These are phyloP conservation scores for Lagodon rhomboides DNA, from an alignment of 2,797 vertebrate species.

Conservation along the genomic window DNA sequence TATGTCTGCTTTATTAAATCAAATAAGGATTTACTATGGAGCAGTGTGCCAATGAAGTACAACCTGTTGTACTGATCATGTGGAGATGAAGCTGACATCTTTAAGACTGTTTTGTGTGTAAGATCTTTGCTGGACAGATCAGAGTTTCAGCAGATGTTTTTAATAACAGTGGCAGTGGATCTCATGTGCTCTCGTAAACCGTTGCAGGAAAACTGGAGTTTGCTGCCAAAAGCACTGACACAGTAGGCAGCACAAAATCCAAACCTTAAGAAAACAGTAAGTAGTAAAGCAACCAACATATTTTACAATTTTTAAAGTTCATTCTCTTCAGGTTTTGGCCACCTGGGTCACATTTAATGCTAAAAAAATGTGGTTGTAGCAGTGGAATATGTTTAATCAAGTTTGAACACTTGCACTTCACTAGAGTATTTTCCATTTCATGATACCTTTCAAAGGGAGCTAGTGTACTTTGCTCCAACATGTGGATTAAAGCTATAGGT, in stretches of 20 bases:
- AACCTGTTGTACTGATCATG: conserved; percentile 15
- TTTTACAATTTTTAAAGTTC: background rate
- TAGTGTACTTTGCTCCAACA: background rate
- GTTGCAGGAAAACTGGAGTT: conserved; percentile 11
- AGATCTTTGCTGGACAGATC: conserved; percentile 43
- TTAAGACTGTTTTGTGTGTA: conserved; percentile 2
- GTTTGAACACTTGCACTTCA: background rate
- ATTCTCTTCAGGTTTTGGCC: background rate
- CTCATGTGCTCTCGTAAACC: conserved; percentile 46
- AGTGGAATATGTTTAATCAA: background rate
- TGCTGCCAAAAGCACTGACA: conserved; percentile 37
- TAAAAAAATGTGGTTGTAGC: background rate
- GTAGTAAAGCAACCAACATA: background rate
- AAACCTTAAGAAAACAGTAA: background rate
- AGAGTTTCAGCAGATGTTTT: conserved; percentile 50
- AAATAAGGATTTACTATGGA: conserved; percentile 1
- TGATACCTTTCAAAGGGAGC: background rate
- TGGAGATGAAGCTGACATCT: conserved; percentile 7
- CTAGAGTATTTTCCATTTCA: background rate
- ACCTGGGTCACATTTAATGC: background rate
- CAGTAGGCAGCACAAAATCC: conserved; percentile 14
- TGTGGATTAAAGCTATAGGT: background rate
- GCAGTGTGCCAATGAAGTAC: background rate
- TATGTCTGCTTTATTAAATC: conserved; percentile 8
- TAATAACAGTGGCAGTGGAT: conserved; percentile 31